These are phyloP conservation scores for Mionectes olivaceus DNA, from an alignment of 2,797 vertebrate genomes.

Conservation along the genomic window DNA sequence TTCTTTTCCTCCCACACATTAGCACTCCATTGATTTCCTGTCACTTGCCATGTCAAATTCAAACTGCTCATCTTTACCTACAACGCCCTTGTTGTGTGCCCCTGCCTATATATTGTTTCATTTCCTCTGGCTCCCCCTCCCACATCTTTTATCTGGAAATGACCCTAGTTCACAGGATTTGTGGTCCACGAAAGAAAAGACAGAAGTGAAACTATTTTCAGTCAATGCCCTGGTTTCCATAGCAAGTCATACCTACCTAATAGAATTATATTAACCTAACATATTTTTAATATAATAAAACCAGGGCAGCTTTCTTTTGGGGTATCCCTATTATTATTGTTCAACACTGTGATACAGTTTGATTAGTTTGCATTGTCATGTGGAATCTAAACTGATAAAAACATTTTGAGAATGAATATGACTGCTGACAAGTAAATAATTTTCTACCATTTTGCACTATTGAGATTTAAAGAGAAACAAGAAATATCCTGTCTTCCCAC, in stretches of 20 bases:
- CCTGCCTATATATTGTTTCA: background rate
- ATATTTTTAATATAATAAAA: background rate
- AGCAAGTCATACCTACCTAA: background rate
- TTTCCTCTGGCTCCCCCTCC: conserved; percentile 35
- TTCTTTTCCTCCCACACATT: conserved; percentile 24
- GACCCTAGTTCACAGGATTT: background rate
- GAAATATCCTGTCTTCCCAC: background rate
- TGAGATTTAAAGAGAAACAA: background rate
- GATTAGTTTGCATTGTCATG: background rate
- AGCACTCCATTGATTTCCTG: conserved; percentile 48
- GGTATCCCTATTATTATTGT: background rate
- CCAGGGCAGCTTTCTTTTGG: background rate
- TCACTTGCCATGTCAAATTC: conserved; percentile 42
- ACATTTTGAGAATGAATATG: background rate
- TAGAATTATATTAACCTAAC: background rate
- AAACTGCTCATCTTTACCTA: conserved; percentile 52
- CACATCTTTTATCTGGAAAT: conserved; percentile 32
- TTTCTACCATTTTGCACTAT: background rate
- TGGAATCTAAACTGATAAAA: background rate
- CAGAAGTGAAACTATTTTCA: background rate
- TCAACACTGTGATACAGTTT: background rate
- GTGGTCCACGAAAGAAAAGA: background rate
- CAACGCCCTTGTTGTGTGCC: background rate
- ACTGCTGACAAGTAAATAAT: background rate
- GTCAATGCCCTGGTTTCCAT: background rate